phyloP scores from a whole-genome alignment of 2,797 vertebrate genomes.

The Sebastes oblongus region DNA sequence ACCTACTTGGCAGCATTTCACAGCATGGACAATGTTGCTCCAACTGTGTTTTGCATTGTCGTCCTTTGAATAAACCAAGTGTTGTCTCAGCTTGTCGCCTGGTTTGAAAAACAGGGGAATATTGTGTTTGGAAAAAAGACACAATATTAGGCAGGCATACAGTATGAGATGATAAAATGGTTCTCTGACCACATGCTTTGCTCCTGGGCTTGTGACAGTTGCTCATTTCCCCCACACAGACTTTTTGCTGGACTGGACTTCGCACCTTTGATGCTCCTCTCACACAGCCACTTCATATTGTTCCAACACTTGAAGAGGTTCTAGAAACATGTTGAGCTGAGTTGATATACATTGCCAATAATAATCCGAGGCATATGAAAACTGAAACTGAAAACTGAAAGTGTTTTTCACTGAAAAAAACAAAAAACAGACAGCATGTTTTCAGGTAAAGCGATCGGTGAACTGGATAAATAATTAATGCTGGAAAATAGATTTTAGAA shows the following conservation, averaged over 20 bases:
- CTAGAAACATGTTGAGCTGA: background rate
- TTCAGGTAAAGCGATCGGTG: background rate
- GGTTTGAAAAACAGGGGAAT: background rate
- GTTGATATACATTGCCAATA: background rate
- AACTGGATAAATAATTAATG: constrained; percentile 25
- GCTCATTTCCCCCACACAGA: background rate
- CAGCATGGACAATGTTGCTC: background rate
- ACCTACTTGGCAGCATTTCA: constrained; percentile 1
- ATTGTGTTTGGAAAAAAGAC: background rate
- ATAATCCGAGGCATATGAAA: background rate
- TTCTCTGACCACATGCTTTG: constrained; percentile 6
- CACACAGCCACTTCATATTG: background rate
- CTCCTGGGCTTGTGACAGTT: background rate
- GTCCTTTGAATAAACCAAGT: background rate
- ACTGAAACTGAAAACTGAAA: background rate
- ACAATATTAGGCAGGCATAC: background rate
- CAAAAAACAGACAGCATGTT: background rate
- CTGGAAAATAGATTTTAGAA: constrained; percentile 16
- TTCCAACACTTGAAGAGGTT: background rate
- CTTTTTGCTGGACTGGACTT: background rate
- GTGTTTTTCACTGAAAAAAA: background rate
- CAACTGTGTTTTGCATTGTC: background rate
- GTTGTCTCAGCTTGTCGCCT: background rate
- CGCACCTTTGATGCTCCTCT: background rate
- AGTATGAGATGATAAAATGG: background rate